Base-by-base conservation (phyloP, 2,113 vertebrate species). In the Phyllostomus discolor region DNA sequence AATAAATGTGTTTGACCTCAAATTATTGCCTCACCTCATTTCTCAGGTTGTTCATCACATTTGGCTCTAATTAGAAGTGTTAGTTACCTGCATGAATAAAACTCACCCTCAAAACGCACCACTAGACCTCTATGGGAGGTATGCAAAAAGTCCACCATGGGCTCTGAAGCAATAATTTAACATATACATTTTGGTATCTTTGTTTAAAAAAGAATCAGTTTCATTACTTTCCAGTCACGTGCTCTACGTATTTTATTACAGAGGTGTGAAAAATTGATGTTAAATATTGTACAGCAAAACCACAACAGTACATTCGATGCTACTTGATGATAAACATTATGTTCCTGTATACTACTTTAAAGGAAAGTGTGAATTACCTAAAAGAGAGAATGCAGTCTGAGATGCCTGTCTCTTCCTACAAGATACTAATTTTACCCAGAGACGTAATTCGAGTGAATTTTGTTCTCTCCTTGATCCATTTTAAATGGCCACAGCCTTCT, bases 41-140 rank as follows among this genome's bases (percentile, higher is more conserved):
- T 48, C 50, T 92, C 81, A 78, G 14, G 8, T 22, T 70, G 10
- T 54, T 67, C 43, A 82, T 50, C 43, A 62, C 2, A 62, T 67
- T 94, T 67, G 59, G 7, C 46, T 96, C 43, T 96, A 48, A 72
- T 86, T 83, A 79, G 52, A 93, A 83, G 26, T 78, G 59, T 90
- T 87, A 28, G 73, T n/a, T 92, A 70, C 84, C 57, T 72, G 14
- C 17, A 33, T 83, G 50, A 87, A 12, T 95, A 85, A 84, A 83
- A 75, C 24, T 24, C 15, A 67, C 28, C 57, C 26, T 92, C 35
- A 92, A 48, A 88, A 78, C 46, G 72, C 3, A 88, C 17, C 16
- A 28, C 28, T 72, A 1, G 10, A 28, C 66, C 43, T 69, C 46
- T 95, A 0, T 43, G 33, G 31, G 20, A 69, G 50, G 2, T 70